Evolutionary conservation across 1,140 invertebrate genomes (phyloP), one percentile per base, ranked within the genome.

Genomic region (Heliconius eleuchia): DNA sequence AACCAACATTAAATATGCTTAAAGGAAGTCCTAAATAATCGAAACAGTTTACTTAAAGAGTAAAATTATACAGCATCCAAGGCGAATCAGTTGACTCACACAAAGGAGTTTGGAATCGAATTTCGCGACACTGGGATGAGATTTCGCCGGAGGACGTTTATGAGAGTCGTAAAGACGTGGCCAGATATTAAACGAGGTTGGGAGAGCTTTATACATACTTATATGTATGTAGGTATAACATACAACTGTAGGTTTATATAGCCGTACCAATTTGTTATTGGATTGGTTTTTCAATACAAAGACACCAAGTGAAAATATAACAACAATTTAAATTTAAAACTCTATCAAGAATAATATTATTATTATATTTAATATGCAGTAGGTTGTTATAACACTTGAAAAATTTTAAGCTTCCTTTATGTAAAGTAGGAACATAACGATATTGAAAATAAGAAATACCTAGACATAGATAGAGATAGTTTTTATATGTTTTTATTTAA

Each of bases 91-190:
- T 78, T 71, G 79, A 71, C 79, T 72, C 73, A 55, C 81, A 85
- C 82, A 87, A 86, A 86, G 75, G 78, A 55, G 75, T 76, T 37
- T 71, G 80, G 85, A 79, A 84, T 90, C 86, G 83, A 85, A 83
- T 89, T 88, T 85, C 83, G 81, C 87, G 88, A 88, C 85, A 86
- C 82, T 83, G 52, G 79, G 83, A 85, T 79, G 87, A 85, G 82
- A 86, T 88, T 84, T 82, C 80, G 81, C 78, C 75, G 71, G 83
- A 78, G 81, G 80, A 86, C 80, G 78, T 89, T 89, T 89, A 89
- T 80, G 88, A 85, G 52, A 34, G 83, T 85, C 87, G 78, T 88
- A 86, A 88, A 88, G 82, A 87, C 86, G 85, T 87, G 87, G 82
- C 78, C 81, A 86, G 85, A 89, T 86, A 88, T 85, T 85, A 79